Percentiles rank a stretch among this genome's conserved stretches.
phyloP scores from a whole-genome alignment of 2,888 invertebrate species.

The Oxytorus armatus region DNA sequence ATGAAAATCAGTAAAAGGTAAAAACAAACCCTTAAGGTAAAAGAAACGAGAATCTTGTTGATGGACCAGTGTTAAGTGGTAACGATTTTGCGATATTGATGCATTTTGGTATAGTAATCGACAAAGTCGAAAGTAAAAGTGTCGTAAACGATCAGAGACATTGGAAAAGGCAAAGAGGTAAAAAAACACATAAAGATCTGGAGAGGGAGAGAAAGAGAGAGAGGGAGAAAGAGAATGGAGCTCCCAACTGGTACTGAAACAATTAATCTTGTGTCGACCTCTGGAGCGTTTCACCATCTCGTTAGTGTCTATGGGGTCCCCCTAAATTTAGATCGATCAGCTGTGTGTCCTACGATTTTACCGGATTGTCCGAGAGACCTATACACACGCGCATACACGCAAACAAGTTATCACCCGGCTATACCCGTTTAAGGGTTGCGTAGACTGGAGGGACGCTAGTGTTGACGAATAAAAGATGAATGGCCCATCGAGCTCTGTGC shows the following conservation, averaged over 20 bases:
- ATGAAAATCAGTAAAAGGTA: too few relatives aligned
- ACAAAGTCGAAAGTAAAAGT: too few relatives aligned
- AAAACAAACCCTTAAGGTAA: too few relatives aligned
- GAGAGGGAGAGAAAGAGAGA: too few relatives aligned
- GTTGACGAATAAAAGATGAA: slow-evolving; percentile 58
- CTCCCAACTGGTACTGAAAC: slow-evolving; percentile 22
- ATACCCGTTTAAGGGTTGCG: neutral
- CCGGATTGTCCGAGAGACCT: slow-evolving; percentile 18
- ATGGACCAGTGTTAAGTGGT: too few relatives aligned
- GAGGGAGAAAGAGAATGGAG: slow-evolving; percentile 47
- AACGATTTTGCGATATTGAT: too few relatives aligned
- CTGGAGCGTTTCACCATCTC: slow-evolving; percentile 50
- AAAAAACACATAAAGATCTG: too few relatives aligned
- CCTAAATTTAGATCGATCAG: slow-evolving; percentile 65
- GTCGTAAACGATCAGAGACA: too few relatives aligned
- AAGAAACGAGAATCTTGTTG: too few relatives aligned
- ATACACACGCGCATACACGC: slow-evolving; percentile 2
- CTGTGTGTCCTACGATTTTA: slow-evolving; percentile 14
- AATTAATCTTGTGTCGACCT: slow-evolving; percentile 59
- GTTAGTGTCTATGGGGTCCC: slow-evolving; percentile 47
- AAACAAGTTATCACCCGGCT: neutral
- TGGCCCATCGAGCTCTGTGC: slow-evolving; percentile 52
- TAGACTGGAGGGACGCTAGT: slow-evolving; percentile 7
- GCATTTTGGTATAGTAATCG: too few relatives aligned
- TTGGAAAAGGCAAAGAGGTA: too few relatives aligned